A percentile compares a stretch with the other conserved stretches of the same genome.
These are phyloP conservation scores for Lycopodina hypogea DNA, from an alignment of 37 sponge, comb jelly and placozoan species.

Conservation along the genomic window DNA sequence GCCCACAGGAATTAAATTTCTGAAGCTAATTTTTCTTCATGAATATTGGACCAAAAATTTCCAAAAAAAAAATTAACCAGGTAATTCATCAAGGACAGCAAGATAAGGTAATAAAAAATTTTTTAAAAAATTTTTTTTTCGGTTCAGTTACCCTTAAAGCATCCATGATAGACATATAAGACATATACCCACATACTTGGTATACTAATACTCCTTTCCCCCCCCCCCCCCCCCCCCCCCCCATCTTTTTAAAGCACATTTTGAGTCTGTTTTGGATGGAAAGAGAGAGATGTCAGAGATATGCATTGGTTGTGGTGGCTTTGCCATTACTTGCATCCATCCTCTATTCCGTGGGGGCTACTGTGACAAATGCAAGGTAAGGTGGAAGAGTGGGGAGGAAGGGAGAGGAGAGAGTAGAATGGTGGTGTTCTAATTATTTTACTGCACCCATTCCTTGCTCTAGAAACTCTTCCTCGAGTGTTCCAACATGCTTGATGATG, in stretches of 20 bases:
- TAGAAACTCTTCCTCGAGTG: conserved; percentile 77
- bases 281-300: conserved; percentile 49
- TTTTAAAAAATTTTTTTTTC: too few species aligned
- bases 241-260: conserved; percentile 35
- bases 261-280: conserved; percentile 41
- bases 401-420: neutral
- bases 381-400: neutral
- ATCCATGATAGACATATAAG: too few species aligned
- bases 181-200: too few species aligned
- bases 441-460: neutral
- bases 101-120: too few species aligned
- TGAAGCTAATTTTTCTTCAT: too few species aligned
- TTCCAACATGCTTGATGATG: conserved; percentile 83
- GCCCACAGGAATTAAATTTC: too few species aligned
- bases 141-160: too few species aligned
- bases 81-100: too few species aligned
- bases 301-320: conserved; percentile 68
- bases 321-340: conserved; percentile 43
- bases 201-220: neutral
- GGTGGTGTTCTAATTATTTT: neutral
- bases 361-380: conserved; percentile 74
- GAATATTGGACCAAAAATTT: conserved; percentile 50
- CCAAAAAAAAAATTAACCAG: conserved; percentile 52
- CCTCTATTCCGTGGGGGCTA: conserved; percentile 83
- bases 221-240: neutral